Evolutionary conservation across 1,140 invertebrate species (phyloP), one percentile per base, ranked within the genome.

Genomic region (Micrasema minimum): DNA sequence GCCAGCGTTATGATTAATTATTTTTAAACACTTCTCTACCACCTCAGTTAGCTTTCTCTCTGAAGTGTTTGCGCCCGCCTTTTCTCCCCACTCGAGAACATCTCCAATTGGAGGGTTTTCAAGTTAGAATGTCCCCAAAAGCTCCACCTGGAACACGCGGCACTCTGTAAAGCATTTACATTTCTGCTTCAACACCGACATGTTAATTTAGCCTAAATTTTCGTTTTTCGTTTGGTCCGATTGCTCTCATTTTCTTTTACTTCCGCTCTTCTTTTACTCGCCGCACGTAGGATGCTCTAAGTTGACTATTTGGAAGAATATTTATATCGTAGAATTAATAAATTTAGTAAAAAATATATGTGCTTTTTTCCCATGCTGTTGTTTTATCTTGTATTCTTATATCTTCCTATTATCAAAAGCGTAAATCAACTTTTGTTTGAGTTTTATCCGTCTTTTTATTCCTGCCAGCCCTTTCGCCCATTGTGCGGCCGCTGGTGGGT

Each of bases 51-150:
- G 55, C 55, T 38, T 16, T 41, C 55, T 59, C 37, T 16, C 9
- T 41, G 55, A 59, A 59, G 55, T 59, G 55, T 59, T 59, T 41
- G 55, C 55, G 55, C 16, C 18, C 18, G 55, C 16, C 55, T 43
- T 41, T 59, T 51, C 20, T 38, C 55, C 55, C 55, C 38, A 14
- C 31, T 55, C 23, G 5, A 31, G 51, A 16, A 55, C 35, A 35
- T 41, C 37, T 59, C 35, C 35, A 18, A 20, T 23, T 22, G 7
- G 1, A 31, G 18, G 12, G 55, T 20, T 16, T 7, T 7, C 20
- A 9, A 59, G 55, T 59, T 14, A 59, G 16, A n/a, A 41, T 41
- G 7, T 43, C 16, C 16, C 37, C 55, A 43, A 41, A 43, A 35
- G 23, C 26, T 22, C 50, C 20, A 35, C 26, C 37, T 43, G 10